These are phyloP conservation scores for Syngnathus scovelli DNA, from an alignment of 2,113 vertebrate genomes.

Conservation along the genomic window DNA sequence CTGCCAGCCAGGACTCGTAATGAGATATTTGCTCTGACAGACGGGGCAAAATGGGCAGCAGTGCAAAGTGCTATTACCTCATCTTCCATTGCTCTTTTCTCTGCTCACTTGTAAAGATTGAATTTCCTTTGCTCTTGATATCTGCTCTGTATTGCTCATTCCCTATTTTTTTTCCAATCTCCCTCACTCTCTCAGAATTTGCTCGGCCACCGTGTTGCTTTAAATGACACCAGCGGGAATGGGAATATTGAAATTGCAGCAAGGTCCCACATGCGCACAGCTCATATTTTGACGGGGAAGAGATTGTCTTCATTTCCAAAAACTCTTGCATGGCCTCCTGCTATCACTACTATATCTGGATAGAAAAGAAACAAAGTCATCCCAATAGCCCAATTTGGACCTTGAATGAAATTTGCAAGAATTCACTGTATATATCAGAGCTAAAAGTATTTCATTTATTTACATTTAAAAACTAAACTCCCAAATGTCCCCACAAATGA, in stretches of 20 bases:
- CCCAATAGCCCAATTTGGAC: background rate
- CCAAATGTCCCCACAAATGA: too few relatives aligned
- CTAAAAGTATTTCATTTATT: too few relatives aligned
- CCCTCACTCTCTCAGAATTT: background rate
- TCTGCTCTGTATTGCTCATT: constrained; percentile 2
- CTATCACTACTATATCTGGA: background rate
- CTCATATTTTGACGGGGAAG: constrained; percentile 1
- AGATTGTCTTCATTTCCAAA: background rate
- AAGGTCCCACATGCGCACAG: constrained; percentile 1
- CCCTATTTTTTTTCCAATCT: background rate
- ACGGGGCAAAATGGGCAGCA: constrained; percentile 34
- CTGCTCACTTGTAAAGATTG: constrained; percentile 12
- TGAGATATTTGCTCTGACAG: constrained; percentile 45
- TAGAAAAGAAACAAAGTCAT: background rate
- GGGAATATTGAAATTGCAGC: constrained; percentile 19
- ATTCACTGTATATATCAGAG: too few relatives aligned
- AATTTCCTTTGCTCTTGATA: background rate
- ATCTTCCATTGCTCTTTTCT: constrained; percentile 8
- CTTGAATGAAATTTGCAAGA: background rate
- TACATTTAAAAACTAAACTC: too few relatives aligned
- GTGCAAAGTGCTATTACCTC: constrained; percentile 26
- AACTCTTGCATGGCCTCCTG: background rate
- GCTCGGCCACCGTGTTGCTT: constrained; percentile 1
- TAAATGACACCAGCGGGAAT: constrained; percentile 20
- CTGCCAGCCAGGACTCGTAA: constrained; percentile 43